These are phyloP conservation scores for Carabus problematicus DNA, from an alignment of 2,888 invertebrate species.

Conservation along the genomic window DNA sequence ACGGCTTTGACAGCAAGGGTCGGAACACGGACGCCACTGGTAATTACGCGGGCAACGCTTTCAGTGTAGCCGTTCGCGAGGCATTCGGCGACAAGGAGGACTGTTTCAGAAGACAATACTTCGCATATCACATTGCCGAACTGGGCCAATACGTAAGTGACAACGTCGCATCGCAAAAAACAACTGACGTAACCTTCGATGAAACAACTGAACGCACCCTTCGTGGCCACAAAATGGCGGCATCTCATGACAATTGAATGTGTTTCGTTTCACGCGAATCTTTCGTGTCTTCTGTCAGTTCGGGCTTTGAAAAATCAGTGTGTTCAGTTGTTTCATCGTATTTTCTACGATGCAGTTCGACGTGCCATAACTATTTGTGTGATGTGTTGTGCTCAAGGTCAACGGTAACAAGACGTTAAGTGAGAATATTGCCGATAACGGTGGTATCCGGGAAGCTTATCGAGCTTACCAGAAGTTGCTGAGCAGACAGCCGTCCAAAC, in stretches of 20 bases:
- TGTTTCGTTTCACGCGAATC: too few relatives aligned
- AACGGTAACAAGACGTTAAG: constrained; percentile 62
- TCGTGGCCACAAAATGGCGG: too few relatives aligned
- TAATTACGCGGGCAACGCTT: constrained; percentile 56
- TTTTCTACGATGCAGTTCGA: too few relatives aligned
- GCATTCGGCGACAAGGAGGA: constrained; percentile 53
- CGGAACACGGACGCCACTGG: constrained; percentile 66
- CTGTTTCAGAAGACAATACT: constrained; percentile 60
- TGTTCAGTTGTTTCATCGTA: too few relatives aligned
- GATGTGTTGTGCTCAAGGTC: constrained; percentile 51
- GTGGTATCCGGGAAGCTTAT: constrained; percentile 55
- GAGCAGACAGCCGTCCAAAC: constrained; percentile 5
- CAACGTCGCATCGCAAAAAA: constrained; percentile 2
- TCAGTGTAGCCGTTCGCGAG: constrained; percentile 52
- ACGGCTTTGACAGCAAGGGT: constrained; percentile 59
- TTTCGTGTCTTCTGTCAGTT: too few relatives aligned
- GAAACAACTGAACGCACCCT: not conserved
- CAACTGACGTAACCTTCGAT: not conserved
- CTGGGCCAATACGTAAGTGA: constrained; percentile 52
- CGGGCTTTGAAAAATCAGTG: too few relatives aligned
- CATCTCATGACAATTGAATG: too few relatives aligned
- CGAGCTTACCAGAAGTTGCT: constrained; percentile 51
- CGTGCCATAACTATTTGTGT: too few relatives aligned
- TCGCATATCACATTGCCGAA: constrained; percentile 56
- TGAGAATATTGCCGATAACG: constrained; percentile 59